These are phyloP conservation scores for Eidolon dupreanum DNA, from an alignment of 2,797 vertebrate genomes.

Conservation along the genomic window DNA sequence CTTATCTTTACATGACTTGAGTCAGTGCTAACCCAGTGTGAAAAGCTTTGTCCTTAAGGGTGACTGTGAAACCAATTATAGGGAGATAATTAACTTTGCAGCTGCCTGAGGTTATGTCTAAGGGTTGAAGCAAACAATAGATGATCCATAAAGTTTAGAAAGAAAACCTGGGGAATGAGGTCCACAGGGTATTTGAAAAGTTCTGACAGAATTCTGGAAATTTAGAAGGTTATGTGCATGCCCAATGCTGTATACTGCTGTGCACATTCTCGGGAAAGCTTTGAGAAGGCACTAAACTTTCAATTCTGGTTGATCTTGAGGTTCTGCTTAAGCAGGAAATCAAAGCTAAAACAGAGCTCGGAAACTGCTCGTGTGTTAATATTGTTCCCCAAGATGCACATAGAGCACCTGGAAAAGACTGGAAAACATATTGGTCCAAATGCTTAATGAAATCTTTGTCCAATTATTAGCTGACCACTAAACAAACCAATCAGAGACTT, in stretches of 20 bases:
- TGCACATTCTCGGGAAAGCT: background rate
- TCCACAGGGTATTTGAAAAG: constrained; percentile 8
- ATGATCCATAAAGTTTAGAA: constrained; percentile 27
- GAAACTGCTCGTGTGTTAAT: constrained; percentile 4
- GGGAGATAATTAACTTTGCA: constrained; percentile 48
- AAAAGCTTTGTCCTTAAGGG: constrained; percentile 22
- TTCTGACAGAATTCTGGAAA: constrained; percentile 2
- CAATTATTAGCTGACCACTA: background rate
- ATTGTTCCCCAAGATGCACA: background rate
- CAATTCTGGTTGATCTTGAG: constrained; percentile 24
- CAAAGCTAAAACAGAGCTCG: background rate
- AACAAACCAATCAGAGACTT: background rate
- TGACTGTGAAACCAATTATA: constrained; percentile 46
- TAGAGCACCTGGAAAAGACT: constrained; percentile 7
- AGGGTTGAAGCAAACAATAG: background rate
- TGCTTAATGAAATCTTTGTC: constrained; percentile 17
- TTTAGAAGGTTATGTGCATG: constrained; percentile 7
- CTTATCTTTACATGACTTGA: constrained; percentile 31
- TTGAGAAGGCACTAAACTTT: background rate
- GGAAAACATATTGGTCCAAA: background rate
- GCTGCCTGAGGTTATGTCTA: constrained; percentile 12
- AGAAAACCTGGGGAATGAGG: background rate
- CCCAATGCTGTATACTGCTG: background rate
- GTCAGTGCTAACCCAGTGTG: background rate
- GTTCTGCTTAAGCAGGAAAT: constrained; percentile 6